Percentiles rank a stretch among this genome's conserved stretches.
Evolutionary conservation across 2,113 vertebrate species (phyloP).

Genomic region (Galemys pyrenaicus): DNA sequence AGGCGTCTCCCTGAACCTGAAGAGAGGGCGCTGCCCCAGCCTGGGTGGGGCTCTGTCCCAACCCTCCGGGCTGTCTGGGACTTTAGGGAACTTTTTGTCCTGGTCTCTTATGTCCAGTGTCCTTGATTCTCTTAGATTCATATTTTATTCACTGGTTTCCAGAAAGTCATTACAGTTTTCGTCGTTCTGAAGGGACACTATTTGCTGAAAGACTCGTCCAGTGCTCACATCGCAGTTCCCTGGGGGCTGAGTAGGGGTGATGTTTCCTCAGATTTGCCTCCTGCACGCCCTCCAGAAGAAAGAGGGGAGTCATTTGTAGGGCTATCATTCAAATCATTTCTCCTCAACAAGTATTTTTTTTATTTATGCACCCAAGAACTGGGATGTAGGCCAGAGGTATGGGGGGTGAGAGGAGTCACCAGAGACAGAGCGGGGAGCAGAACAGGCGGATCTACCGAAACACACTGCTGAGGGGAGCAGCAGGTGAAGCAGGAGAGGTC

Average conservation of each 20-base stretch:
- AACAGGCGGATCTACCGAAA: too few relatives aligned
- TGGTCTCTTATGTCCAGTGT: not conserved
- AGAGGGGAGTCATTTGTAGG: not conserved
- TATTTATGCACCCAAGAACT: too few relatives aligned
- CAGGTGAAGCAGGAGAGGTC: too few relatives aligned
- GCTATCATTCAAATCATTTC: not conserved
- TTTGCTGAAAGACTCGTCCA: not conserved
- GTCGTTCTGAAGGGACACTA: not conserved
- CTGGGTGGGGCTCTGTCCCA: not conserved
- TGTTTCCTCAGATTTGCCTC: not conserved
- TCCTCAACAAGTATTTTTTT: rapidly evolving
- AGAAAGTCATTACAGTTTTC: not conserved
- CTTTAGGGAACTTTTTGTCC: not conserved
- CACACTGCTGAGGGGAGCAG: too few relatives aligned
- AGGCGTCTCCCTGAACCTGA: not conserved
- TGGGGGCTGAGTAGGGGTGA: not conserved
- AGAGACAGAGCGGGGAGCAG: too few relatives aligned
- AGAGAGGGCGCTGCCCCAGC: not conserved
- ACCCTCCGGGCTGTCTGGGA: not conserved
- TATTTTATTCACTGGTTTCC: not conserved
- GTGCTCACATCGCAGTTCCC: not conserved
- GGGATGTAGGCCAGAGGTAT: too few relatives aligned
- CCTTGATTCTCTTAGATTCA: not conserved
- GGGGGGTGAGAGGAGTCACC: too few relatives aligned
- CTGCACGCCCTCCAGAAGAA: not conserved